Percentiles rank a stretch among this genome's conserved stretches.
Evolutionary conservation across 2,113 vertebrate genomes (phyloP).

Genomic region (Nyctereutes procyonoides): DNA sequence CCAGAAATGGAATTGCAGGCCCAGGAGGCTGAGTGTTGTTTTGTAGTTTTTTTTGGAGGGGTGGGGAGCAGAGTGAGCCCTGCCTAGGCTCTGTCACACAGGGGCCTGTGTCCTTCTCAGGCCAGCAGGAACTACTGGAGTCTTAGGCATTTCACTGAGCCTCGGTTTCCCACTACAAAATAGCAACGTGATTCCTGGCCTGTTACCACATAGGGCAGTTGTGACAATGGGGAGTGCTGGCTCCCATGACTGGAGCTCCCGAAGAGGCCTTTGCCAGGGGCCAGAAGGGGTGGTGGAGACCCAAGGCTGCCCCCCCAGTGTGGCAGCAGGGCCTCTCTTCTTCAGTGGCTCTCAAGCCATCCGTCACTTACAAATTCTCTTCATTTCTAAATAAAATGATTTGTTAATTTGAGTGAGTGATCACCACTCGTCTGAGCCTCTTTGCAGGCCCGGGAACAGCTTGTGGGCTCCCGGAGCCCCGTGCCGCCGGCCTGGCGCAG

Average conservation of each 20-base stretch:
- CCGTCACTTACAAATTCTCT: slow-evolving; percentile 85
- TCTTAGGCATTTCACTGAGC: background rate
- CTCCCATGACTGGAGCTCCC: background rate
- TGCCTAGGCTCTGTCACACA: background rate
- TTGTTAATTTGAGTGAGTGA: slow-evolving; percentile 90
- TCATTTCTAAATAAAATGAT: slow-evolving; percentile 88
- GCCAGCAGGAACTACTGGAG: background rate
- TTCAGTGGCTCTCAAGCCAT: slow-evolving; percentile 62
- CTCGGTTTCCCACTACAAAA: background rate
- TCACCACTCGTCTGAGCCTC: slow-evolving; percentile 78
- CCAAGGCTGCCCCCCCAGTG: background rate
- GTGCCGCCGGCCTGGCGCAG: slow-evolving; percentile 79
- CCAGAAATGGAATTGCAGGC: slow-evolving; percentile 37
- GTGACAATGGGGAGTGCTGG: background rate
- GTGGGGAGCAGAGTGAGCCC: background rate
- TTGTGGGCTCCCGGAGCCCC: slow-evolving; percentile 84
- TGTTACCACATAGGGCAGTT: background rate
- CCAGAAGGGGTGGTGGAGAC: background rate
- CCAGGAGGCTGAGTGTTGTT: background rate
- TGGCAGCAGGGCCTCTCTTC: background rate
- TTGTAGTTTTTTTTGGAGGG: background rate
- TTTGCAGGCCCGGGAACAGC: slow-evolving; percentile 85
- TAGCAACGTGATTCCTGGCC: background rate
- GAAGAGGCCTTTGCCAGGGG: background rate
- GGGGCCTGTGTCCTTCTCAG: background rate